Percentiles rank a stretch among this genome's conserved stretches.
Conservation (phyloP, 2,888 invertebrate genomes). For the Sarcophaga caerulescens region DNA sequence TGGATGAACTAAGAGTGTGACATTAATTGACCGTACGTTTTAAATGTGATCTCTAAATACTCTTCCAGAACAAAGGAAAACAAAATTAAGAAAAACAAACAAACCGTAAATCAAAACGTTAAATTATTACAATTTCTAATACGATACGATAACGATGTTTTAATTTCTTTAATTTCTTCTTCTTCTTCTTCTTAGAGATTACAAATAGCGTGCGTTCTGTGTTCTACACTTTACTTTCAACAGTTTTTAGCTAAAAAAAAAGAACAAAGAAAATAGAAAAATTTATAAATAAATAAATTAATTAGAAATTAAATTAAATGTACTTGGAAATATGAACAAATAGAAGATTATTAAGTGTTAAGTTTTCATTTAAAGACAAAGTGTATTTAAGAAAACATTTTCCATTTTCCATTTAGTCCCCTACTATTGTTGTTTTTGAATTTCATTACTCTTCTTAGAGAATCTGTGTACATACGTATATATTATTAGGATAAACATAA, state of each 20-base stretch:
- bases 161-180: neutral
- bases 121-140: no score
- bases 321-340: no score
- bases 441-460: neutral
- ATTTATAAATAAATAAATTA: conserved; percentile 29
- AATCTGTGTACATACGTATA: neutral
- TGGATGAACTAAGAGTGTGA: conserved; percentile 94
- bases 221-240: neutral
- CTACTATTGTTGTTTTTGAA: neutral
- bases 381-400: neutral
- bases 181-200: conserved; percentile 59
- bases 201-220: conserved; percentile 66
- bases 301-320: conserved; percentile 26
- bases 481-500: neutral
- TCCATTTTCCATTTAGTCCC: neutral
- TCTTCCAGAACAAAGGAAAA: conserved; percentile 9
- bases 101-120: no score
- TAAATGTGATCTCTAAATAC: conserved; percentile 80
- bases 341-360: neutral
- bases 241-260: conserved; percentile 32
- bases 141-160: no score
- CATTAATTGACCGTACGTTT: conserved; percentile 82
- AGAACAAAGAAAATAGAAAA: conserved; percentile 3
- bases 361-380: neutral
- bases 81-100: neutral